A percentile compares a stretch with the other conserved stretches of the same genome.
Conservation (phyloP, 2,888 invertebrate species). For the Tipula vernalis region DNA sequence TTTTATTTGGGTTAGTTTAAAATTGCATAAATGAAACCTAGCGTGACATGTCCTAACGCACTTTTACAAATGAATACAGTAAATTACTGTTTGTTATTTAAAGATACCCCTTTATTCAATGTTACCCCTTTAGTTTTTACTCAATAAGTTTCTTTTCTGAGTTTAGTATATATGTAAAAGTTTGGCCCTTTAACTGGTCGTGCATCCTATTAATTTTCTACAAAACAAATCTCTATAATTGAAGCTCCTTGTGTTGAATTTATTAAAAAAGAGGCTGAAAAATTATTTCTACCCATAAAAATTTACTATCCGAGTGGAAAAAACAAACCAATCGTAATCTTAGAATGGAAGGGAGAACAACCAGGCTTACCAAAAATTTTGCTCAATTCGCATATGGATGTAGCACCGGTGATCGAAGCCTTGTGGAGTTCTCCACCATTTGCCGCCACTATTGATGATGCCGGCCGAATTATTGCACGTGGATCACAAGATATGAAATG, state of each 20-base stretch:
- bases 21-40: too few relatives aligned
- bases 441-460: conserved; percentile 44
- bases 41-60: too few relatives aligned
- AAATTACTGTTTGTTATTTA: too few relatives aligned
- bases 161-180: too few relatives aligned
- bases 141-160: too few relatives aligned
- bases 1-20: too few relatives aligned
- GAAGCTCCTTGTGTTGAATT: conserved; percentile 63
- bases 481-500: conserved; percentile 83
- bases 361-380: conserved; percentile 59
- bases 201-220: neutral
- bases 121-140: too few relatives aligned
- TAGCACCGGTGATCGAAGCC: conserved; percentile 87
- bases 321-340: conserved; percentile 64
- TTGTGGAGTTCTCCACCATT: conserved; percentile 66
- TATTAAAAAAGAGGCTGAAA: conserved; percentile 56
- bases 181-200: neutral
- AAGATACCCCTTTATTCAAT: too few relatives aligned
- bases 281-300: conserved; percentile 51
- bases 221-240: neutral
- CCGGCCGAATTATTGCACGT: conserved; percentile 78
- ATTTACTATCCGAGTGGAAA: conserved; percentile 47
- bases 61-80: too few relatives aligned
- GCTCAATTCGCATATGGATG: conserved; percentile 93
- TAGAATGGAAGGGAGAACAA: conserved; percentile 72